Base-by-base conservation (phyloP, 1,140 invertebrate species). In the Calycopis cecrops region DNA sequence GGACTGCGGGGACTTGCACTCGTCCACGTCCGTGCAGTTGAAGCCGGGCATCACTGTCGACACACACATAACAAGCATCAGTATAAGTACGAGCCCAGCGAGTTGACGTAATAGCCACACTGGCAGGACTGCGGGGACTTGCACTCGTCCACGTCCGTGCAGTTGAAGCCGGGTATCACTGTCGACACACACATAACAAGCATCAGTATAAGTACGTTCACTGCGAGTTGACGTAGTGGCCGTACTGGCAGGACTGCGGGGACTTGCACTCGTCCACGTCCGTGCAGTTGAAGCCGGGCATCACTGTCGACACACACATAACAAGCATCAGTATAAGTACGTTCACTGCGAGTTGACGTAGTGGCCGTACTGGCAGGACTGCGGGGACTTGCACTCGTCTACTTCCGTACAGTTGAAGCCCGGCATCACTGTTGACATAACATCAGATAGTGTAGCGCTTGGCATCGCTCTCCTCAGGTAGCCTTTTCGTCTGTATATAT, bases 251-350 rank as follows among this genome's bases (percentile, higher is more conserved):
- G 52, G 90, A 91, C 52, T 92, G 93, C 71, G 94, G 94, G 35
- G 91, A 90, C 52, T 89, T 86, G 62, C 96, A 97, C 82, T 97
- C 95, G 82, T 97, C 92, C 58, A 96, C 90, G 80, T 97, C 93
- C 81, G 89, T 88, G 70, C 90, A 90, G 52, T 88, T 88, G 52
- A 91, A 90, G 63, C 93, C 87, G 3, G 79, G 83, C 83, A 84
- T 86, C 63, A 86, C 83, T 86, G 71, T 4, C 11, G 12, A 40
- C n/a, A n/a, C n/a, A n/a, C n/a, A n/a, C n/a, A n/a, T n/a, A n/a
- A n/a, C n/a, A n/a, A n/a, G n/a, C n/a, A n/a, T n/a, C n/a, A n/a
- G n/a, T n/a, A n/a, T n/a, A n/a, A n/a, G 77, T 94, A 97, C 53
- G 92, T 92, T 52, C 96, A 96, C 71, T 93, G 91, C 7, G 91